These are phyloP conservation scores for Cremastobaeus sp. DNA, from an alignment of 2,888 invertebrate genomes.

Conservation along the genomic window DNA sequence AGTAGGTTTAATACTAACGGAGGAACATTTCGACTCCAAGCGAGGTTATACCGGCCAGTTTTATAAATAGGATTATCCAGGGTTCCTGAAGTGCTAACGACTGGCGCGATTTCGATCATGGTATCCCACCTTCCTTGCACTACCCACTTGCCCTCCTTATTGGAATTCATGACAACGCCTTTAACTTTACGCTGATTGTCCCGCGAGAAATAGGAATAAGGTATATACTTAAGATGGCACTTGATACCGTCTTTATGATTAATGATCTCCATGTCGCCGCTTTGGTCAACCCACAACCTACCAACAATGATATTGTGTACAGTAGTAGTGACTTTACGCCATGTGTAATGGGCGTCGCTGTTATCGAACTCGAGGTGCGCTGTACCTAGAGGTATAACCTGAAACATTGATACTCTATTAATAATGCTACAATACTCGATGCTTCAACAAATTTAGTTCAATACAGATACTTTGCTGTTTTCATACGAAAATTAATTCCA, in stretches of 20 bases:
- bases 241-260: slow-evolving; percentile 94
- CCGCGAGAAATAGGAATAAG: slow-evolving; percentile 98
- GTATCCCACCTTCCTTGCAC: slow-evolving; percentile 96
- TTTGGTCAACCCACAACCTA: slow-evolving; percentile 99
- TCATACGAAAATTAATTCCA: too few relatives aligned
- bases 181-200: slow-evolving; percentile 95
- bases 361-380: slow-evolving; percentile 84
- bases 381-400: slow-evolving; percentile 86
- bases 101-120: slow-evolving; percentile 95
- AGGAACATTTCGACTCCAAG: slow-evolving; percentile 92
- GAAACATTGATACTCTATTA: slow-evolving; percentile 4
- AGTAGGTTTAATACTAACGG: slow-evolving; percentile 42
- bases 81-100: slow-evolving; percentile 84
- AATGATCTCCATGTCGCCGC: slow-evolving; percentile 98
- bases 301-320: slow-evolving; percentile 99
- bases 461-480: too few relatives aligned
- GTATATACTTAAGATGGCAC: slow-evolving; percentile 97
- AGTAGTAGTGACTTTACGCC: slow-evolving; percentile 99
- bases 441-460: background rate
- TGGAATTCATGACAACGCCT: slow-evolving; percentile 86
- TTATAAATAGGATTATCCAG: slow-evolving; percentile 92
- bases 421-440: background rate
- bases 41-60: slow-evolving; percentile 89
- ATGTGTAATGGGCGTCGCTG: slow-evolving; percentile 93
- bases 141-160: slow-evolving; percentile 86